Evolutionary conservation across 2,888 invertebrate genomes (phyloP).

Genomic region (Caenorhabditis panamensis): DNA sequence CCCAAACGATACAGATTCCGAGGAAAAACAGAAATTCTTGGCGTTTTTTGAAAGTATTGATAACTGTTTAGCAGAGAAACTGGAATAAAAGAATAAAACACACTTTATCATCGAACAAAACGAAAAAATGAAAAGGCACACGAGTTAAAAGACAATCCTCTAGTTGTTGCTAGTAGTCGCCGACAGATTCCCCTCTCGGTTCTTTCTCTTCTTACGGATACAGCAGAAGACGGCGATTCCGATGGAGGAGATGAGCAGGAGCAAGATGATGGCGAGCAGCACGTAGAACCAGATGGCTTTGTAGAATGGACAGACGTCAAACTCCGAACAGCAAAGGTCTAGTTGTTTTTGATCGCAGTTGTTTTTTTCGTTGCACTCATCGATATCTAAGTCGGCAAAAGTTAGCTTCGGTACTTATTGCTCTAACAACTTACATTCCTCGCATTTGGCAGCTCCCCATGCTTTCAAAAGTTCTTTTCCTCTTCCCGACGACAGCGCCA

Average conservation of each 20-base stretch:
- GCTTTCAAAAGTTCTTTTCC: too few species aligned
- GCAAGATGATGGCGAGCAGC: neutral
- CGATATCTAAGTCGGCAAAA: neutral
- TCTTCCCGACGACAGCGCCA: too few species aligned
- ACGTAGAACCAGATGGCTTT: slow-evolving; percentile 1
- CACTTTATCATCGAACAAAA: neutral
- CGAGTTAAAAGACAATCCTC: too few species aligned
- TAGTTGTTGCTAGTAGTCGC: too few species aligned
- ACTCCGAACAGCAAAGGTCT: neutral
- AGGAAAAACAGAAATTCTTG: too few species aligned
- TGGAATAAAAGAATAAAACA: too few species aligned
- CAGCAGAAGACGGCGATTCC: neutral
- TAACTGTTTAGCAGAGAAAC: too few species aligned
- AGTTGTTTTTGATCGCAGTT: neutral
- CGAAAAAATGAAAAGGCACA: too few species aligned
- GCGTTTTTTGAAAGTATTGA: too few species aligned
- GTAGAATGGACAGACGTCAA: neutral
- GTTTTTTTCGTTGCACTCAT: neutral
- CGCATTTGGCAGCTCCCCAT: too few species aligned
- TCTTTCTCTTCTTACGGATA: neutral
- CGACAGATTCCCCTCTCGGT: neutral
- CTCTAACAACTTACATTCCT: too few species aligned
- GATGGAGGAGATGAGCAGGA: neutral
- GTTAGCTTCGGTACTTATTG: neutral
- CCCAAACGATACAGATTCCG: too few species aligned